Conservation (phyloP, 2,888 invertebrate species). For the Arrhopalites spinosus region DNA sequence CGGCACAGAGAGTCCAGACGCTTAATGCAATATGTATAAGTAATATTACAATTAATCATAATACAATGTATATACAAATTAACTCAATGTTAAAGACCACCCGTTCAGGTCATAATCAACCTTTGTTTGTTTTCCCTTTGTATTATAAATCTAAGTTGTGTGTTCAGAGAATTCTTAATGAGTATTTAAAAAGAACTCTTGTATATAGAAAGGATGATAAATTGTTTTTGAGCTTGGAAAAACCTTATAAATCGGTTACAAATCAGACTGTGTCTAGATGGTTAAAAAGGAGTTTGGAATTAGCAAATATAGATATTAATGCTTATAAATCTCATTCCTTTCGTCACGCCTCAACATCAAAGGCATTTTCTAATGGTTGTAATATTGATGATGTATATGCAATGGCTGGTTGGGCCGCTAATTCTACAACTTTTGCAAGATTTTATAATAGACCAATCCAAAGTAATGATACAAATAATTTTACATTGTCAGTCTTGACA, state of each 20-base stretch:
- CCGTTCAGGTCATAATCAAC: neutral
- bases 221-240: neutral
- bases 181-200: constrained; percentile 4
- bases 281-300: neutral
- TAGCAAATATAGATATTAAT: neutral
- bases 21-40: neutral
- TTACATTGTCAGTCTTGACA: neutral
- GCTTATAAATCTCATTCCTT: neutral
- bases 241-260: neutral
- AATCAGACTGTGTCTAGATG: neutral
- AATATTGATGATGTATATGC: constrained; percentile 1
- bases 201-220: neutral
- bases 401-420: neutral
- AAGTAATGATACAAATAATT: neutral
- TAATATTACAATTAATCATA: constrained; percentile 12
- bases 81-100: constrained; percentile 12
- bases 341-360: constrained; percentile 16
- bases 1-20: constrained; percentile 9
- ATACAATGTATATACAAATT: neutral
- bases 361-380: neutral
- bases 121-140: neutral
- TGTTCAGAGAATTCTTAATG: neutral
- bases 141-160: neutral
- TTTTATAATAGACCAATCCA: constrained; percentile 15
- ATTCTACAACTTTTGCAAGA: neutral